These are phyloP conservation scores for Epicampocera succincta DNA, from an alignment of 2,888 invertebrate species.

Conservation along the genomic window DNA sequence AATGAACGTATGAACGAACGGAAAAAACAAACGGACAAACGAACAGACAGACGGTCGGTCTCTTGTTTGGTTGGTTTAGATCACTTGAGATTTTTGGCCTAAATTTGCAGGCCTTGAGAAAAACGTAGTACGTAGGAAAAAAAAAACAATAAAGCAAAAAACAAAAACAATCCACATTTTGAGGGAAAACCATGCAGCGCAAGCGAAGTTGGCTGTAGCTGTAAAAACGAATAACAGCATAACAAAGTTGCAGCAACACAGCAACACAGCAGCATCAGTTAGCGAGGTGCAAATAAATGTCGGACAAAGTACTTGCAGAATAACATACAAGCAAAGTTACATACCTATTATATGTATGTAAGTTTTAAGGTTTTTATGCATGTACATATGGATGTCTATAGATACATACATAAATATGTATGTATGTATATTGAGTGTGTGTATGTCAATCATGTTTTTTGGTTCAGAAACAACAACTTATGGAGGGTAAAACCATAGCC, in stretches of 20 bases:
- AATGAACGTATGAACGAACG: slow-evolving; percentile 56
- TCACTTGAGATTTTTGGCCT: slow-evolving; percentile 73
- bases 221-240: slow-evolving; percentile 25
- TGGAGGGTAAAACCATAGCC: slow-evolving; percentile 1
- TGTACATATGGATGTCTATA: not conserved
- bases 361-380: not conserved
- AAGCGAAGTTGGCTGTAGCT: slow-evolving; percentile 19
- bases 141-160: slow-evolving; percentile 47
- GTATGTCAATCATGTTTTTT: slow-evolving; percentile 53
- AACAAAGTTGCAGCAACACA: slow-evolving; percentile 19
- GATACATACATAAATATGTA: not conserved
- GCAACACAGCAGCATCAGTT: slow-evolving; percentile 31
- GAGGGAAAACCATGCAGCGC: slow-evolving; percentile 64
- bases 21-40: slow-evolving; percentile 35
- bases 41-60: slow-evolving; percentile 41
- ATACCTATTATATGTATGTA: not conserved
- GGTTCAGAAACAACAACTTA: slow-evolving; percentile 31
- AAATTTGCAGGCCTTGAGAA: slow-evolving; percentile 74
- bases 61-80: slow-evolving; percentile 71
- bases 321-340: not conserved
- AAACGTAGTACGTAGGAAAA: slow-evolving; percentile 59
- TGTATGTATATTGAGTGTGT: not conserved
- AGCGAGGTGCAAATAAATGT: slow-evolving; percentile 24
- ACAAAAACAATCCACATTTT: slow-evolving; percentile 44
- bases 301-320: slow-evolving; percentile 40